phyloP scores from a whole-genome alignment of 1,140 invertebrate species.

The Neuroterus valhalla region DNA sequence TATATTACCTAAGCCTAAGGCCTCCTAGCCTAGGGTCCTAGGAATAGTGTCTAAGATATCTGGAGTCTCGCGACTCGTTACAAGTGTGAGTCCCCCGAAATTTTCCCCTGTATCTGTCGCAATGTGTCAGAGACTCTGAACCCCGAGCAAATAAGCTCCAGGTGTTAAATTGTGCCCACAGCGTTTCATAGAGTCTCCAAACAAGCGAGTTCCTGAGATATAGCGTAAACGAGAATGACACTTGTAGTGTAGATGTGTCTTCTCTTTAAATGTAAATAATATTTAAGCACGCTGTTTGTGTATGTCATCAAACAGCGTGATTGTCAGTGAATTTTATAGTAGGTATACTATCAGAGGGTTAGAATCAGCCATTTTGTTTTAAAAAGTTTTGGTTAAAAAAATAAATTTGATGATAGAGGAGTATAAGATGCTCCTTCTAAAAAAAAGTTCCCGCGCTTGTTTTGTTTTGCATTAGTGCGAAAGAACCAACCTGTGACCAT shows the following conservation, averaged over 20 bases:
- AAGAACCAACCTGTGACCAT: too few species aligned
- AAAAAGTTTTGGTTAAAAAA: too few species aligned
- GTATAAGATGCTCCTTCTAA: too few species aligned
- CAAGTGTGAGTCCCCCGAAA: background rate
- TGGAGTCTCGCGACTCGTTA: background rate
- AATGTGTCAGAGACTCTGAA: background rate
- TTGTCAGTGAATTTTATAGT: background rate
- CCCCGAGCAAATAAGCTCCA: constrained; percentile 6
- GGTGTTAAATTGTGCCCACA: constrained; percentile 26
- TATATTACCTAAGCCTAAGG: constrained; percentile 3
- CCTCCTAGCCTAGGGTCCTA: background rate
- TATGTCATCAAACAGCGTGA: background rate
- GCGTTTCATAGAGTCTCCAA: constrained; percentile 8
- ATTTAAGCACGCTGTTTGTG: background rate
- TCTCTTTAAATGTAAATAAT: constrained; percentile 13
- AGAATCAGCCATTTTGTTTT: too few species aligned
- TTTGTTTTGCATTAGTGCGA: too few species aligned
- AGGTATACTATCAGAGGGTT: too few species aligned
- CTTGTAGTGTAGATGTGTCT: background rate
- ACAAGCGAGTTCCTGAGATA: constrained; percentile 20
- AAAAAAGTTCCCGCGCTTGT: too few species aligned
- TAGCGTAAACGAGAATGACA: background rate
- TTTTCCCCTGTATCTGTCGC: background rate
- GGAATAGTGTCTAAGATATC: background rate
- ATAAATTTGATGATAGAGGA: too few species aligned